A percentile compares a stretch with the other conserved stretches of the same genome.
phyloP scores from a whole-genome alignment of 2,888 invertebrate species.

The Rosalia funebris region DNA sequence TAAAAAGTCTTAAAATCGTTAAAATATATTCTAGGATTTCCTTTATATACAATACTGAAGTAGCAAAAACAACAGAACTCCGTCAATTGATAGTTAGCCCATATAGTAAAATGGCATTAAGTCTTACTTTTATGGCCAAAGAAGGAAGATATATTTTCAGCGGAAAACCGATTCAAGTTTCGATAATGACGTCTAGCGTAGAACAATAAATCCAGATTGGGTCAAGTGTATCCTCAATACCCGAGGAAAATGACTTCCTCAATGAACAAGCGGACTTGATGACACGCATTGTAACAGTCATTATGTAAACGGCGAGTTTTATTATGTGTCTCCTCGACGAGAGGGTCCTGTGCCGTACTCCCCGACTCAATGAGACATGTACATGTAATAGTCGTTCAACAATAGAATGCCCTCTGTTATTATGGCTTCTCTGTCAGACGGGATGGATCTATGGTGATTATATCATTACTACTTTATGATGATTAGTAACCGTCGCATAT shows the following conservation, averaged over 20 bases:
- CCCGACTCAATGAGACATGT: slow-evolving; percentile 49
- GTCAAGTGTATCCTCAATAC: slow-evolving; percentile 58
- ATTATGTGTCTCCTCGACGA: slow-evolving; percentile 54
- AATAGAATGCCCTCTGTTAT: slow-evolving; percentile 43
- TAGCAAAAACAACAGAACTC: no score
- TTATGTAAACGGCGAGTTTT: slow-evolving; percentile 62
- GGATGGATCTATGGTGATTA: slow-evolving; percentile 43
- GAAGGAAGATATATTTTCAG: slow-evolving; percentile 28
- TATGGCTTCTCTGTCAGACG: slow-evolving; percentile 42
- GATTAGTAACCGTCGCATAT: slow-evolving; percentile 38
- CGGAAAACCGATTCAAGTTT: slow-evolving; percentile 38
- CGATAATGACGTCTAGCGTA: slow-evolving; percentile 47
- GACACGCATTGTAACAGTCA: slow-evolving; percentile 63
- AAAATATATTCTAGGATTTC: no score
- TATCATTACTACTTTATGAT: slow-evolving; percentile 45
- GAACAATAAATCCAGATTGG: slow-evolving; percentile 57
- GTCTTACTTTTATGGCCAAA: slow-evolving; percentile 5
- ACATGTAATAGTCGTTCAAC: slow-evolving; percentile 45
- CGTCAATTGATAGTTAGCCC: no score
- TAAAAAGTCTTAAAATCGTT: no score
- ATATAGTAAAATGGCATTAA: no score
- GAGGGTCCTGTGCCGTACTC: slow-evolving; percentile 36
- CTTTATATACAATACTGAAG: no score
- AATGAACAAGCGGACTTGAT: slow-evolving; percentile 62
- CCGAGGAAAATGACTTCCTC: slow-evolving; percentile 63